Evolutionary conservation across 2,113 vertebrate species (phyloP), one percentile per base, ranked within the genome.

Genomic region (Tricholaema leucomelas): DNA sequence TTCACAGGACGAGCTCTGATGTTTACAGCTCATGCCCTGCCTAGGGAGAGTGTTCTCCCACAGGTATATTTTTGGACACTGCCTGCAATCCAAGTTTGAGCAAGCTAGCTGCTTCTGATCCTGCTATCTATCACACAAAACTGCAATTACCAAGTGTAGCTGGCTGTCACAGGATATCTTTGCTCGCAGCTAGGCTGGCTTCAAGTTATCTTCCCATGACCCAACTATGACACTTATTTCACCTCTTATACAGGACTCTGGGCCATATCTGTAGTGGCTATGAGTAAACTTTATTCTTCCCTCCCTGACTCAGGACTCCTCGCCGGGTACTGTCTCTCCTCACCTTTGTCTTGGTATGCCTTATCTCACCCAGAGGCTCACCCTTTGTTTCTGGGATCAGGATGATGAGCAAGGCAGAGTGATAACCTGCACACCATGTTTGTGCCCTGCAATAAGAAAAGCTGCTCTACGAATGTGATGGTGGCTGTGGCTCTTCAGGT

Each of bases 191-290:
- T 94, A 67, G 77, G 84, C 79, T 87, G 85, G 72, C 85, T 91
- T 59, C 52, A 85, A 65, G 78, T 94, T 96, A 87, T 96, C 81
- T 95, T 93, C 81, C 81, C 65, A 16, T 92, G 87, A 87, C 85
- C 89, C 73, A 87, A 9, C 77, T 58, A 61, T 92, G 85, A 77
- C 87, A 85, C 76, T 90, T 82, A 75, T 66, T 93, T 94, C 81
- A 88, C 67, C 44, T 87, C 79, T 73, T 61, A 65, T 64, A 70
- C 31, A 72, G 52, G 52, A 73, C 67, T 76, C 94, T 84, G 82
- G 92, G 71, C 65, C 31, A 27, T 84, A 85, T 70, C 77, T 83
- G 36, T 21, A 81, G 74, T 4, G 6, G 31, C 56, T 74, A 20
- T 77, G 76, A 88, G 67, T 91, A 88, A 88, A 78, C 35, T 55